Conservation (phyloP, 53 echinoderm and acorn worm species). For the Mesocentrotus franciscanus region DNA sequence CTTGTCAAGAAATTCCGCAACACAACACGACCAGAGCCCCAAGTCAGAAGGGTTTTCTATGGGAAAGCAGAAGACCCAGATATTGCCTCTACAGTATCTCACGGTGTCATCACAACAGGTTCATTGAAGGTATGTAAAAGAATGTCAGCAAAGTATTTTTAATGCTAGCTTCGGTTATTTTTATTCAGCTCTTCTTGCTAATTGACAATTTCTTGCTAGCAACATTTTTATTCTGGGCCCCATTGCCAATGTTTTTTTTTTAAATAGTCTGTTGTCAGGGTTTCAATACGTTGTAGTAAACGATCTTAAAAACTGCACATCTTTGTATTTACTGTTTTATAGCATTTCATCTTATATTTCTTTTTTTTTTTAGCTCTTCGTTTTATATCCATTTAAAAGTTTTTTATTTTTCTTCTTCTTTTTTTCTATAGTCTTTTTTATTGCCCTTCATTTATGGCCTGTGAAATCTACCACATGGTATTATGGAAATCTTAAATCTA, state of each 20-base stretch:
- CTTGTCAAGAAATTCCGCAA: conserved; percentile 98
- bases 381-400: not conserved
- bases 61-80: conserved; percentile 94
- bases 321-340: not conserved
- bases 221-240: no score
- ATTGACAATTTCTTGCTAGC: no score
- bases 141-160: not conserved
- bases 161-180: not conserved
- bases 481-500: not conserved
- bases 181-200: not conserved
- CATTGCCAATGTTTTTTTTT: no score
- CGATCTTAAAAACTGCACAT: not conserved
- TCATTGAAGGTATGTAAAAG: conserved; percentile 82
- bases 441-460: not conserved
- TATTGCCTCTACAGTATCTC: conserved; percentile 81
- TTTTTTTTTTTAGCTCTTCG: not conserved
- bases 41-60: conserved; percentile 89
- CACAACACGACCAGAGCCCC: conserved; percentile 92
- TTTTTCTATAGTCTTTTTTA: not conserved
- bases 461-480: not conserved
- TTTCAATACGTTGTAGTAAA: not conserved
- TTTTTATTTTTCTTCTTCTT: not conserved
- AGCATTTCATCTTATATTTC: not conserved
- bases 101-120: conserved; percentile 85
- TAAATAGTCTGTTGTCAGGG: not conserved